These are phyloP conservation scores for Leistus spinibarbis DNA, from an alignment of 2,888 invertebrate species.

Conservation along the genomic window DNA sequence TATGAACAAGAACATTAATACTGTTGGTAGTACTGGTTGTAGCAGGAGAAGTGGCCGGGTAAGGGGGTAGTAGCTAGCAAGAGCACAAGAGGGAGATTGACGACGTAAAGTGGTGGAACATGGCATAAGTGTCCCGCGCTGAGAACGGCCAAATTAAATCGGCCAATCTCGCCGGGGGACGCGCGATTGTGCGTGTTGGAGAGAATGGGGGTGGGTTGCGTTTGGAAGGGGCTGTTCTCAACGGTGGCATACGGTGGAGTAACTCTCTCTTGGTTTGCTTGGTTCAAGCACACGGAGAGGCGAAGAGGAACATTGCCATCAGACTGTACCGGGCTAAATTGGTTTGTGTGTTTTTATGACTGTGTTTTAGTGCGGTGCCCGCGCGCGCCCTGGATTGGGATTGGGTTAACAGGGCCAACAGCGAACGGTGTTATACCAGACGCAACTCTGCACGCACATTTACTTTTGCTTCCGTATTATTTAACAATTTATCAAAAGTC, in stretches of 20 bases:
- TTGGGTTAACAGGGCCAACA: slow-evolving; percentile 57
- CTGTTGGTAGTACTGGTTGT: slow-evolving; percentile 9
- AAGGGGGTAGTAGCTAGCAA: not conserved
- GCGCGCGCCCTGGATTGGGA: slow-evolving; percentile 58
- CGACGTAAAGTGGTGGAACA: slow-evolving; percentile 40
- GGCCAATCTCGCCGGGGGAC: slow-evolving; percentile 50
- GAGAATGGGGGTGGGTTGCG: slow-evolving; percentile 17
- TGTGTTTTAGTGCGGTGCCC: slow-evolving; percentile 59
- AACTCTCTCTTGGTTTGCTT: slow-evolving; percentile 16
- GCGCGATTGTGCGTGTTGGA: slow-evolving; percentile 35
- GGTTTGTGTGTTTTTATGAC: slow-evolving; percentile 61
- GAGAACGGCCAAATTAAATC: slow-evolving; percentile 55
- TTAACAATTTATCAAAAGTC: not conserved
- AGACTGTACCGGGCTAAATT: slow-evolving; percentile 58
- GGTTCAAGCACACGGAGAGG: slow-evolving; percentile 24
- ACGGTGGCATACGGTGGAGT: slow-evolving; percentile 10
- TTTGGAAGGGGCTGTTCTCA: slow-evolving; percentile 23
- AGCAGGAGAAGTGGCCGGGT: not conserved
- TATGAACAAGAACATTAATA: slow-evolving; percentile 24
- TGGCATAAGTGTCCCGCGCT: slow-evolving; percentile 53
- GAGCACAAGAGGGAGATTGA: slow-evolving; percentile 31
- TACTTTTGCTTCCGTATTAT: not conserved
- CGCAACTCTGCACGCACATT: slow-evolving; percentile 33
- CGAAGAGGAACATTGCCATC: slow-evolving; percentile 49
- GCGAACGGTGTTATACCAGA: slow-evolving; percentile 51